Evolutionary conservation across 2,113 vertebrate genomes (phyloP), one percentile per base, ranked within the genome.

Genomic region (Ptychochromis oligacanthus): DNA sequence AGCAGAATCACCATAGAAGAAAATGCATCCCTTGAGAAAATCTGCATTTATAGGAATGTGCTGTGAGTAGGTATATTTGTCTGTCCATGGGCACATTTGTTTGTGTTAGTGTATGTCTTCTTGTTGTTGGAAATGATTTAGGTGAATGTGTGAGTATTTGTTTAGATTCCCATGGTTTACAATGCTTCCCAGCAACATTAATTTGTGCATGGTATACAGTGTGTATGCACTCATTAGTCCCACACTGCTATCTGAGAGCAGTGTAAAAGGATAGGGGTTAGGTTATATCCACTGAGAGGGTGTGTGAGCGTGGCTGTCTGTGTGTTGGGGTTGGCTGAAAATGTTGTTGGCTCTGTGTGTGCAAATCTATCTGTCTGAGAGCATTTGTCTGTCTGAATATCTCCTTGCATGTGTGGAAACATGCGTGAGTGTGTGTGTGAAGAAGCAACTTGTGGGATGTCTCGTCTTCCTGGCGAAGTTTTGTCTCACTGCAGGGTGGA

Each of bases 321-420:
- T 80, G 80, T 85, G 79, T 83, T 24, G 77, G 82, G 40, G 82
- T 88, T 90, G 81, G 78, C 81, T 77, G 65, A 84, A 88, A 88
- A 88, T 88, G 85, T 81, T 85, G 70, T 86, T 92, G 87, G 88
- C 85, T 88, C 86, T 85, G 58, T 62, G 54, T 75, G 75, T 84
- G 59, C 81, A 88, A 77, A 85, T 88, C 36, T 89, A 82, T 91
- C 84, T 90, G 91, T 87, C 88, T 90, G 90, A 83, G 84, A 86
- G 67, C 79, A 87, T 91, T 85, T 90, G 86, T 85, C 86, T 84
- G 88, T 85, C 87, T 87, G 80, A 80, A 59, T 81, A 58, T 84
- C 55, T 65, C 22, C 56, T 81, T 18, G 54, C 12, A 61, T 87
- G 61, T 61, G 24, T 79, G 75, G 3, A 54, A 52, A 57, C 76